These are phyloP conservation scores for Martes martes DNA, from an alignment of 2,113 vertebrate genomes.

Conservation along the genomic window DNA sequence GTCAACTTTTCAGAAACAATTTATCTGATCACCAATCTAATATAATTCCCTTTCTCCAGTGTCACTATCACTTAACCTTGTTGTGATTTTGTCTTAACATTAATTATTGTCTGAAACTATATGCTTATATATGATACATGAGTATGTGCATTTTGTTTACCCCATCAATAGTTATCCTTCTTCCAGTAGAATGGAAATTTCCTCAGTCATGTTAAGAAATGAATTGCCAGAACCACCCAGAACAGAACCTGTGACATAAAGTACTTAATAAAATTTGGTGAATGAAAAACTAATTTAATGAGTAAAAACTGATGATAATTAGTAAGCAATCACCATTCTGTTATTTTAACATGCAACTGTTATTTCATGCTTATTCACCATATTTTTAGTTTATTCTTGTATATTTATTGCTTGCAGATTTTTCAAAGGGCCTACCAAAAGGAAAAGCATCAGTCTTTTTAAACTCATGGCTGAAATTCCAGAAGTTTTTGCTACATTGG, in stretches of 20 bases:
- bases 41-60: rapidly evolving
- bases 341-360: background rate
- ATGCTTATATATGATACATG: background rate
- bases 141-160: background rate
- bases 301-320: background rate
- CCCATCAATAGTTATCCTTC: background rate
- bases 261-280: background rate
- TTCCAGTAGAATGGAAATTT: background rate
- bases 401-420: background rate
- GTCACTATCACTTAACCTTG: background rate
- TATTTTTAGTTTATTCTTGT: background rate
- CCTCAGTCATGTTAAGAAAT: background rate
- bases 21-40: background rate
- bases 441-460: background rate
- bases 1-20: background rate
- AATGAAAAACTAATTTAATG: background rate
- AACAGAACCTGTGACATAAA: background rate
- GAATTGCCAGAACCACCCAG: background rate
- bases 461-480: background rate
- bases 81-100: background rate
- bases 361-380: background rate
- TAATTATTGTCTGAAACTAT: background rate
- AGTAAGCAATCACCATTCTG: background rate
- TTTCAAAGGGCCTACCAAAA: background rate
- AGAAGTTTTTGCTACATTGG: background rate